Evolutionary conservation across 2,888 invertebrate species (phyloP).

Genomic region (Pyrrhosoma nymphula): DNA sequence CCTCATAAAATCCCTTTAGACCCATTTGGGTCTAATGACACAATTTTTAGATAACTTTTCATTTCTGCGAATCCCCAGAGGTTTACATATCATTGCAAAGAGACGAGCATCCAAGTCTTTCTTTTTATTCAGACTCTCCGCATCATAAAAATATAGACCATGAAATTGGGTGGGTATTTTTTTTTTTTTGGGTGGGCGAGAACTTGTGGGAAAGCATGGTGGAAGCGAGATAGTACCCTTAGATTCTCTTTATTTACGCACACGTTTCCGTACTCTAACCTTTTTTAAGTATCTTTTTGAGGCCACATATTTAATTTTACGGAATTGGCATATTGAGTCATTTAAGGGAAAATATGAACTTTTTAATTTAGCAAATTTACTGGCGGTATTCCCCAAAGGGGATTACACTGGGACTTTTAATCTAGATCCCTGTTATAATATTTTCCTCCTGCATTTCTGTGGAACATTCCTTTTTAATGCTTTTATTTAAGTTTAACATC

Average conservation of each 20-base stretch:
- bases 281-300: background rate
- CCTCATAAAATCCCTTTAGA: conserved; percentile 21
- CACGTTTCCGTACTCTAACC: background rate
- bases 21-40: conserved; percentile 36
- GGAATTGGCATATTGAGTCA: conserved; percentile 10
- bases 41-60: conserved; percentile 39
- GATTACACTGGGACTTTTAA: background rate
- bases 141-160: background rate
- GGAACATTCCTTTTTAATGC: too few species aligned
- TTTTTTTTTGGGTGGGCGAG: background rate
- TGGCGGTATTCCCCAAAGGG: background rate
- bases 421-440: background rate
- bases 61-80: conserved; percentile 7
- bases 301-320: background rate
- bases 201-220: background rate
- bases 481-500: background rate
- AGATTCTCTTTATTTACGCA: background rate
- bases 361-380: background rate
- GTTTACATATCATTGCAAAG: conserved; percentile 13
- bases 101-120: background rate
- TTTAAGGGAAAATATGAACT: background rate
- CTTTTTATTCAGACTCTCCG: background rate
- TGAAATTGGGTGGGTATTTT: background rate
- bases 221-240: background rate
- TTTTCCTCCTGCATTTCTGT: background rate